Conservation (phyloP, 1,140 invertebrate species). For the Pachypsylla venusta region DNA sequence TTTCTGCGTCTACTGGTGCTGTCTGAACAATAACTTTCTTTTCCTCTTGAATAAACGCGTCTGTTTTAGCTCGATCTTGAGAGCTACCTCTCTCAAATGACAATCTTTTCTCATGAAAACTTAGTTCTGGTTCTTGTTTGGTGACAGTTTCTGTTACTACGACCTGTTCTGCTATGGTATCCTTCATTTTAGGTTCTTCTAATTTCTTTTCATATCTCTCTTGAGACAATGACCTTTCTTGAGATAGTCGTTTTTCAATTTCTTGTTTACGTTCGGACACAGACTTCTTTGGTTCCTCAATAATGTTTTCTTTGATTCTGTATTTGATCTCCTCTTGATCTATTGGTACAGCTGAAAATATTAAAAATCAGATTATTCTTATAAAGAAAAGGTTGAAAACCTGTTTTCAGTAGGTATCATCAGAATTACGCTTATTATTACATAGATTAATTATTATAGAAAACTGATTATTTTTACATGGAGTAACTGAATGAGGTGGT, state of each 20-base stretch:
- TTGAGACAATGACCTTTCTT: conserved; percentile 27
- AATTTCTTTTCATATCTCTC: conserved; percentile 26
- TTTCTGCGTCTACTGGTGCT: conserved; percentile 30
- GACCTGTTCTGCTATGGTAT: conserved; percentile 9
- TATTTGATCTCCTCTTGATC: conserved; percentile 43
- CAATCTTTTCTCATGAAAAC: conserved; percentile 29
- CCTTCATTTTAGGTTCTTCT: conserved; percentile 14
- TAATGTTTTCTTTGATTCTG: conserved; percentile 29
- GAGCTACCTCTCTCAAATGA: conserved; percentile 34
- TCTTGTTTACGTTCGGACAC: conserved; percentile 50
- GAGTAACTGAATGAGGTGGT: too few relatives aligned
- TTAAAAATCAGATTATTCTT: too few relatives aligned
- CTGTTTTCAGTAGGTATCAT: too few relatives aligned
- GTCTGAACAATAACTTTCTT: conserved; percentile 39
- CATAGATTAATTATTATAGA: too few relatives aligned
- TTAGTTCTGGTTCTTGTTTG: conserved; percentile 28
- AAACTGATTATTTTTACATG: too few relatives aligned
- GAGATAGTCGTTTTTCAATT: conserved; percentile 49
- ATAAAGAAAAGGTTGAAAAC: too few relatives aligned
- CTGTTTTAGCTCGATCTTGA: conserved; percentile 22
- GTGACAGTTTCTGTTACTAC: conserved; percentile 32
- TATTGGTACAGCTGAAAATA: conserved; percentile 36
- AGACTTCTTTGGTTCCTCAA: conserved; percentile 38
- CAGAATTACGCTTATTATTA: too few relatives aligned
- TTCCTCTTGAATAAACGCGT: conserved; percentile 27